Base-by-base conservation (phyloP, 2,113 vertebrate species). In the Malurus cyaneus region DNA sequence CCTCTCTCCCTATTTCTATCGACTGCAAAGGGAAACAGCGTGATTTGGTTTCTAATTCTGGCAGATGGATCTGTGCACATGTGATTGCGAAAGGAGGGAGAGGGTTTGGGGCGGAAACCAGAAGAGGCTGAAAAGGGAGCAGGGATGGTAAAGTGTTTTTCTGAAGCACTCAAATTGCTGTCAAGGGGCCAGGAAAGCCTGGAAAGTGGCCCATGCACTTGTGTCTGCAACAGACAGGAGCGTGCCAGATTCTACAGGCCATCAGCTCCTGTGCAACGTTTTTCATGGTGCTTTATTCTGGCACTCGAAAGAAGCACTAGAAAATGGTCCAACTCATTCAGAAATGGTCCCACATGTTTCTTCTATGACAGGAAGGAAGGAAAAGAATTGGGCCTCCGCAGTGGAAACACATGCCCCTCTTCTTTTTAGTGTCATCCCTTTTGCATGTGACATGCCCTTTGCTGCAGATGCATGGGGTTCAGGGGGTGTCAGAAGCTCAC, bases 351-450 rank as follows among this genome's bases (percentile, higher is more conserved):
- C 36, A 11, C 31, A 28, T 1, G 2, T 71, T 95, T 86, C 46
- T 50, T 80, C 25, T 42, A 2, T 11, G 52, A 24, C 46, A 80
- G 49, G 39, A 73, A 73, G 9, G 67, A 53, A 66, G 6, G 13
- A 60, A 23, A 49, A 12, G 19, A 31, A 34, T 66, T 2, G 0
- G 31, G 19, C 10, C 77, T 54, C 44, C 0, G 4, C 42, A 85
- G 31, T 86, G 73, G 24, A 46, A 42, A 39, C 2, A 2, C 39
- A 23, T 1, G 5, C 14, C 47, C 44, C 39, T 79, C 25, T 41
- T 49, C 29, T 72, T 44, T 70, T 65, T 50, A 34, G 49, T 47
- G 20, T 60, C 42, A 70, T 28, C 50, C 34, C 11, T 74, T 18
- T 66, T 50, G 65, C 34, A 85, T 29, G 49, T 2, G 10, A n/a